Evolutionary conservation across 2,113 vertebrate species (phyloP).

Genomic region (Craseonycteris thonglongyai): DNA sequence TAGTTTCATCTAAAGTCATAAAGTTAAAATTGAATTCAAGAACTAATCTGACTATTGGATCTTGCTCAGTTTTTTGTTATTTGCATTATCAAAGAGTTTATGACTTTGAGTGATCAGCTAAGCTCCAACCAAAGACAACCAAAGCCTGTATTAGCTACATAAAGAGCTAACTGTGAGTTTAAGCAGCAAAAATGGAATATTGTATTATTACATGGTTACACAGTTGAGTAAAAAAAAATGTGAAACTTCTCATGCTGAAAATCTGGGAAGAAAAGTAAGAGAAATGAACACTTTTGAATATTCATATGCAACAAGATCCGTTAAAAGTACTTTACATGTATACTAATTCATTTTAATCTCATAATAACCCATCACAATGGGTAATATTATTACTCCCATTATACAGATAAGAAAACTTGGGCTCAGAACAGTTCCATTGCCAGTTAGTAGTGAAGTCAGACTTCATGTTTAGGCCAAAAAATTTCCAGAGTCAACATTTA

Average conservation of each 20-base stretch:
- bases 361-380: neutral
- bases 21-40: slow-evolving; percentile 33
- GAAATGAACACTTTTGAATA: neutral
- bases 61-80: neutral
- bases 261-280: neutral
- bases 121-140: neutral
- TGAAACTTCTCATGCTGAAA: neutral
- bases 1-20: neutral
- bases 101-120: neutral
- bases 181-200: neutral
- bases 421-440: neutral
- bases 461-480: neutral
- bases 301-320: neutral
- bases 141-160: neutral
- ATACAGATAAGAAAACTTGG: neutral
- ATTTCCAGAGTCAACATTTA: neutral
- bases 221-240: neutral
- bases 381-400: neutral
- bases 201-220: neutral
- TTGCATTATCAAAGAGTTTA: neutral
- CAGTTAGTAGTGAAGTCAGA: neutral
- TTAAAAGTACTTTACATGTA: neutral
- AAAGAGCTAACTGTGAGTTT: neutral
- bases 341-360: slow-evolving; percentile 28
- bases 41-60: neutral